These are phyloP conservation scores for Callyntrura guangdongensis DNA, from an alignment of 2,888 invertebrate genomes.

Conservation along the genomic window DNA sequence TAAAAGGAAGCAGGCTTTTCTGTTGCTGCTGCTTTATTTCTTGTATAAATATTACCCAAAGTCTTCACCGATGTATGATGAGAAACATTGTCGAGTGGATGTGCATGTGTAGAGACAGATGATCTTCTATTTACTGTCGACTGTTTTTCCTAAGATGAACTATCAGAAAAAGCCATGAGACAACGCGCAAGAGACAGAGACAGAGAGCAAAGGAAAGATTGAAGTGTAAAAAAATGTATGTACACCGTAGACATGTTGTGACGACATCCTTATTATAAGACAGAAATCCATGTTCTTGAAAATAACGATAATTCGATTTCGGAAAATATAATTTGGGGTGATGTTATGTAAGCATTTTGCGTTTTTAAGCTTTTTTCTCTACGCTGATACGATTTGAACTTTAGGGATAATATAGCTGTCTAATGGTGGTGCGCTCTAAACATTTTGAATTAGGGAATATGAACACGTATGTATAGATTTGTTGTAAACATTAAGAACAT, in stretches of 20 bases:
- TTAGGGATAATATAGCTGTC: background rate
- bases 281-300: constrained; percentile 34
- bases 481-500: background rate
- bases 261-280: background rate
- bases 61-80: background rate
- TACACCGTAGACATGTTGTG: background rate
- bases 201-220: background rate
- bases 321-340: constrained; percentile 47
- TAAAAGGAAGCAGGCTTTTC: background rate
- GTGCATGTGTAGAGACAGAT: constrained; percentile 34
- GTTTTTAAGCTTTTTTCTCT: background rate
- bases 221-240: background rate
- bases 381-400: background rate
- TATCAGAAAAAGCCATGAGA: background rate
- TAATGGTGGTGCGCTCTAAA: background rate
- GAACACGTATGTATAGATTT: constrained; percentile 1
- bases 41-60: constrained; percentile 38
- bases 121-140: constrained; percentile 42
- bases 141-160: constrained; percentile 28
- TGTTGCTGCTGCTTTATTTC: constrained; percentile 22
- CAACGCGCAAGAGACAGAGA: no score
- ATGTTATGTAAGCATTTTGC: background rate
- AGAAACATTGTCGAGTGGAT: constrained; percentile 43
- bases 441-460: constrained; percentile 5
- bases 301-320: constrained; percentile 52